Evolutionary conservation across 2,113 vertebrate genomes (phyloP).

Genomic region (Jacana jacana): DNA sequence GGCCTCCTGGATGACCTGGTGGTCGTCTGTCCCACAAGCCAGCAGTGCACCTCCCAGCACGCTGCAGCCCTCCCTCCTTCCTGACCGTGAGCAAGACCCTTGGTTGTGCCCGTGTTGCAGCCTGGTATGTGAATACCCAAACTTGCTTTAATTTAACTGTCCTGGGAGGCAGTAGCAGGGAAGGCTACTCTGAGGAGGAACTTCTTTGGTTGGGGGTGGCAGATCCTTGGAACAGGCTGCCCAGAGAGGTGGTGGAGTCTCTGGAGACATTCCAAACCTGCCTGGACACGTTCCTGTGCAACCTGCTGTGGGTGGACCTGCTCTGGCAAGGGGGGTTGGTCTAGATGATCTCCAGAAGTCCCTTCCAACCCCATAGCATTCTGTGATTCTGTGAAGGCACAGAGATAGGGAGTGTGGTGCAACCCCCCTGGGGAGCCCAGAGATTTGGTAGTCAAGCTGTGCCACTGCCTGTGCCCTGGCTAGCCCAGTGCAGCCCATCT

Average conservation of each 20-base stretch:
- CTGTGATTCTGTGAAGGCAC: no score
- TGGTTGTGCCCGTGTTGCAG: rapidly evolving
- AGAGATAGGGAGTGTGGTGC: neutral
- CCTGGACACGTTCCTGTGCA: no score
- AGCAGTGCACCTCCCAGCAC: rapidly evolving
- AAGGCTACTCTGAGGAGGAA: neutral
- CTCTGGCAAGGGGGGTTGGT: no score
- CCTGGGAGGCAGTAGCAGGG: neutral
- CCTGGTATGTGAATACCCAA: neutral
- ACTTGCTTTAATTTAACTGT: neutral
- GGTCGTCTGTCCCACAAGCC: neutral
- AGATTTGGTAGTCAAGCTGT: neutral
- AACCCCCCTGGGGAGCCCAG: neutral
- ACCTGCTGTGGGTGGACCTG: no score
- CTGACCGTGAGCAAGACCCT: rapidly evolving
- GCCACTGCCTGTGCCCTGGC: neutral
- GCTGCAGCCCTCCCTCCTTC: neutral
- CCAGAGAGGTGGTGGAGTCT: no score
- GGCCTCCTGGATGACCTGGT: rapidly evolving
- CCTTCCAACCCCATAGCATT: no score
- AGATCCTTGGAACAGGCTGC: no score
- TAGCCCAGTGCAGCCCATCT: neutral
- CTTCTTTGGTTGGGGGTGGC: no score
- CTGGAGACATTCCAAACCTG: no score
- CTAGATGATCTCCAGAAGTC: no score